These are phyloP conservation scores for Morone chrysops DNA, from an alignment of 2,113 vertebrate species.

Conservation along the genomic window DNA sequence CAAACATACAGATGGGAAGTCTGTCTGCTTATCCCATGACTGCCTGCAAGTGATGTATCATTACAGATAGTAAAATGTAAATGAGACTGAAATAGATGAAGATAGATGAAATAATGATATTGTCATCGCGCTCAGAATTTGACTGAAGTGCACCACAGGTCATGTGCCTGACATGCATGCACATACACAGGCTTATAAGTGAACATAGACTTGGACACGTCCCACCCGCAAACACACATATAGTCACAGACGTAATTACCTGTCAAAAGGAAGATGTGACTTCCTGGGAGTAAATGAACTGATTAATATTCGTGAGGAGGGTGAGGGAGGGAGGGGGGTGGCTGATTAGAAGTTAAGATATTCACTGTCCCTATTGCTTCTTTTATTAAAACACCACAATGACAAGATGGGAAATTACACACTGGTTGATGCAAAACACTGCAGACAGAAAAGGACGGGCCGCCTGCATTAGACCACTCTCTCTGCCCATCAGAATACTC, in stretches of 20 bases:
- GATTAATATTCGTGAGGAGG: constrained; percentile 74
- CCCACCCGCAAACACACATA: constrained; percentile 8
- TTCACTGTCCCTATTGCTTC: constrained; percentile 50
- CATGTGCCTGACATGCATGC: background rate
- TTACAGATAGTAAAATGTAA: constrained; percentile 35
- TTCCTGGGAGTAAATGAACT: constrained; percentile 76
- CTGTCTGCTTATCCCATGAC: constrained; percentile 44
- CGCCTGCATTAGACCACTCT: background rate
- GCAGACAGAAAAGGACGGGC: constrained; percentile 5
- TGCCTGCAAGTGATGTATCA: constrained; percentile 31
- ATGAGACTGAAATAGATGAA: constrained; percentile 50
- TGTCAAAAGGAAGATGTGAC: constrained; percentile 76
- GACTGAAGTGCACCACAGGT: constrained; percentile 19
- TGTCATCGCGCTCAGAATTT: background rate
- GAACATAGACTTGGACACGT: background rate
- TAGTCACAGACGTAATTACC: constrained; percentile 69
- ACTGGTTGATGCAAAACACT: constrained; percentile 28
- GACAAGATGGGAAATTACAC: constrained; percentile 56
- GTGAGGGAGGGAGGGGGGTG: background rate
- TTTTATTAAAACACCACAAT: constrained; percentile 55
- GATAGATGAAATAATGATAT: constrained; percentile 47
- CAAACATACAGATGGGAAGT: constrained; percentile 67
- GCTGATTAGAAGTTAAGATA: constrained; percentile 73
- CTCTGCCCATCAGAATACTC: background rate
- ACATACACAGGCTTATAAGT: background rate